Conservation (phyloP, 1,140 invertebrate species). For the Drosophila willistoni region DNA sequence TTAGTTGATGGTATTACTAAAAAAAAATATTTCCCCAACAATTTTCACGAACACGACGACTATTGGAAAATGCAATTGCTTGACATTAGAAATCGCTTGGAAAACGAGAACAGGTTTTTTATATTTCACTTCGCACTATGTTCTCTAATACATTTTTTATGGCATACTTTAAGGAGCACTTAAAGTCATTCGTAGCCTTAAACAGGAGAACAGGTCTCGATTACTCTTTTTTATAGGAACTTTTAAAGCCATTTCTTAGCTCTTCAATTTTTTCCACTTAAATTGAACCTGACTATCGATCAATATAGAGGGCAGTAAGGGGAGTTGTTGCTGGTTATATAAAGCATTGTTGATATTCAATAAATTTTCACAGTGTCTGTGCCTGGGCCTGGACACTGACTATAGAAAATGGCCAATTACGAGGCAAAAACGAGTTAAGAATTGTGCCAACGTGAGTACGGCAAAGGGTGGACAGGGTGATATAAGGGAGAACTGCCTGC, state of each 20-base stretch:
- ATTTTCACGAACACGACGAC: no score
- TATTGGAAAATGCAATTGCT: no score
- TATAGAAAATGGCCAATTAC: slow-evolving; percentile 77
- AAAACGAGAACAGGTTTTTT: no score
- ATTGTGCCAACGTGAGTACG: slow-evolving; percentile 46
- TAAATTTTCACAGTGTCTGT: slow-evolving; percentile 50
- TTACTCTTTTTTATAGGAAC: no score
- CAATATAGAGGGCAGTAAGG: slow-evolving; percentile 34
- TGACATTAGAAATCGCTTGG: no score
- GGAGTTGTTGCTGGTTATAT: slow-evolving; percentile 11
- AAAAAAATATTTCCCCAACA: no score
- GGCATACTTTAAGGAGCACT: no score
- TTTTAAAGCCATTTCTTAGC: not conserved
- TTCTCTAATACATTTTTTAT: no score
- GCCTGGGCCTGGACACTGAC: slow-evolving; percentile 38
- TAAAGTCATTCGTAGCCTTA: no score
- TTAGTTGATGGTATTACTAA: no score
- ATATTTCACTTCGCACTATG: no score
- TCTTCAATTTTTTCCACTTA: slow-evolving; percentile 37
- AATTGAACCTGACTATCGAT: slow-evolving; percentile 48
- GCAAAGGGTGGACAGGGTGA: not conserved
- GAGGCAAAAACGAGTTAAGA: slow-evolving; percentile 73
- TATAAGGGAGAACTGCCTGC: slow-evolving; percentile 49
- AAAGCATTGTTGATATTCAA: slow-evolving; percentile 64
- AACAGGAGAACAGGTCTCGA: no score